Percentiles rank a stretch among this genome's conserved stretches.
phyloP scores from a whole-genome alignment of 64 coral and sea anemone species.

The Cladopsammia gracilis region DNA sequence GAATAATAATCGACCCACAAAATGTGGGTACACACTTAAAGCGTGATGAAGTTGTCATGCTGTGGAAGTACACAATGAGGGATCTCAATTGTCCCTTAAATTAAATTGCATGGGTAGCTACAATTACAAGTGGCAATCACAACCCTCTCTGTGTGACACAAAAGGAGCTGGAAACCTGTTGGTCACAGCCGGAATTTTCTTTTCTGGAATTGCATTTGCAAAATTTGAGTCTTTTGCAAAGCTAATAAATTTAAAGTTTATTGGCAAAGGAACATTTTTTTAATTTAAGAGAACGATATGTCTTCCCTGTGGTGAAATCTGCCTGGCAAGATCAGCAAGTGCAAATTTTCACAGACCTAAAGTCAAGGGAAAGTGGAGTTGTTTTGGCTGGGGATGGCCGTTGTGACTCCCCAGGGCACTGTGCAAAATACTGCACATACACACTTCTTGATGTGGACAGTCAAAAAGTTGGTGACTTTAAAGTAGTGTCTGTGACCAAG shows the following conservation, averaged over 20 bases:
- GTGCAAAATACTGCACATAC: conserved; percentile 53
- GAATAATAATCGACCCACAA: too few species aligned
- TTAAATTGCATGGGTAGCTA: conserved; percentile 50
- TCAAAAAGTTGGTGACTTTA: conserved; percentile 60
- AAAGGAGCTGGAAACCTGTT: conserved; percentile 57
- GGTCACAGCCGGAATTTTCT: conserved; percentile 15
- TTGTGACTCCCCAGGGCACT: conserved; percentile 40
- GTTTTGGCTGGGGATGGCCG: conserved; percentile 58
- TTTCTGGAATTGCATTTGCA: conserved; percentile 21
- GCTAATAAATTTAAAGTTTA: conserved; percentile 30
- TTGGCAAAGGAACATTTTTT: conserved; percentile 25
- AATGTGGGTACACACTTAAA: too few species aligned
- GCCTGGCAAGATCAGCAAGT: conserved; percentile 16
- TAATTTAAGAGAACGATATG: background rate
- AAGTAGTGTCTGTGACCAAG: conserved; percentile 34
- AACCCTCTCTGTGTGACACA: conserved; percentile 15
- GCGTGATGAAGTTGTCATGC: too few species aligned
- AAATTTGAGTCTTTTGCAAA: conserved; percentile 35
- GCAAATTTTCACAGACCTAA: conserved; percentile 28
- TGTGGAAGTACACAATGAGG: conserved; percentile 29
- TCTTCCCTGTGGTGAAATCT: conserved; percentile 28
- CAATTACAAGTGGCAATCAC: conserved; percentile 44
- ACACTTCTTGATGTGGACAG: conserved; percentile 44
- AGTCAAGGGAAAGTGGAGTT: conserved; percentile 1
- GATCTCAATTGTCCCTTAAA: conserved; percentile 38